phyloP scores from a whole-genome alignment of 2,797 vertebrate genomes.

The Novumbra hubbsi region DNA sequence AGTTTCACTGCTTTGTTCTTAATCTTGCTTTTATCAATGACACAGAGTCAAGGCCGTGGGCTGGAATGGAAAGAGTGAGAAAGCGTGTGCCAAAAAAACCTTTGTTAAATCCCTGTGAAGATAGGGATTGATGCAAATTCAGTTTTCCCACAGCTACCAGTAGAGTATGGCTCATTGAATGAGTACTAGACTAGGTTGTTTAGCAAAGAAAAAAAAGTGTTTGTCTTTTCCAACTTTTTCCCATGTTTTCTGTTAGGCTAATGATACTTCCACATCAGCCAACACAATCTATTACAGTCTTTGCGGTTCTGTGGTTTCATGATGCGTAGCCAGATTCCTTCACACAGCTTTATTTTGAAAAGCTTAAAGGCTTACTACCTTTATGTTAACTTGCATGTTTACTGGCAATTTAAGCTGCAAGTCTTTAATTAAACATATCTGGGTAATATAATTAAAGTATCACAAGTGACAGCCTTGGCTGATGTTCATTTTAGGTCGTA shows the following conservation, averaged over 20 bases:
- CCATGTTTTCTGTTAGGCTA: not conserved
- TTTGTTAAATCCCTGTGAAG: no score
- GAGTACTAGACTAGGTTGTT: not conserved
- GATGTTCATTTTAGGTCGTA: not conserved
- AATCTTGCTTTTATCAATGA: no score
- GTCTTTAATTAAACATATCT: not conserved
- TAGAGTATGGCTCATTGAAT: not conserved
- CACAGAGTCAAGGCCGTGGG: no score
- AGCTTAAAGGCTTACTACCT: slow-evolving; percentile 9
- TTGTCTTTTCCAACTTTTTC: not conserved
- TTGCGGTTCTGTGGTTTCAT: not conserved
- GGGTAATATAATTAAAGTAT: not conserved
- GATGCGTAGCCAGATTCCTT: not conserved
- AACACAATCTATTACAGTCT: not conserved
- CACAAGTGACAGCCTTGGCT: not conserved
- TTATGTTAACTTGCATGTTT: not conserved
- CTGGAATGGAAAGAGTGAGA: not conserved
- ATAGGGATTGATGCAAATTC: not conserved
- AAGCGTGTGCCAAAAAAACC: not conserved
- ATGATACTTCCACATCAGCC: not conserved
- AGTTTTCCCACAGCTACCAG: not conserved
- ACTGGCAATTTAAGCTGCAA: not conserved
- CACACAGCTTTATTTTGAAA: not conserved
- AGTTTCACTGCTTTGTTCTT: no score
- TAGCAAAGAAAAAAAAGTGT: not conserved